Base-by-base conservation (phyloP, 2,888 invertebrate species). In the Steinernema carpocapsae region DNA sequence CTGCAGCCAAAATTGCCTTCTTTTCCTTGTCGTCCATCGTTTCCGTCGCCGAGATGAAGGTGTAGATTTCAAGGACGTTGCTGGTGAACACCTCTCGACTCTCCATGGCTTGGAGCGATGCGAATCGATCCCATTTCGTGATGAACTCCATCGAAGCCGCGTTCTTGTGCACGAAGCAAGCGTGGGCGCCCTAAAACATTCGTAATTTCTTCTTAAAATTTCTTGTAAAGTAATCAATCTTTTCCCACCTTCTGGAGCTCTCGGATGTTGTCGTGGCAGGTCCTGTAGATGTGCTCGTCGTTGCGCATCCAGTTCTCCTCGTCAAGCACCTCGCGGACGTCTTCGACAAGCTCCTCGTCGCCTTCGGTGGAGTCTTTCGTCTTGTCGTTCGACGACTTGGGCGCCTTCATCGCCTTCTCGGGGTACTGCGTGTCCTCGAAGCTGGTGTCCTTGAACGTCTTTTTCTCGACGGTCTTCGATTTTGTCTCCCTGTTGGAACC, bases 31-130 rank as follows among this genome's bases (percentile, higher is more conserved):
- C 64, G 64, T 64, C 37, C 64, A 64, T 32, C 32, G 64, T 64
- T 32, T 64, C 64, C 3, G 64, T 64, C 17, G 64, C 64, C 17
- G 64, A 64, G 64, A 64, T 64, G 64, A 64, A 64, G 17, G 64
- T 64, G 64, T 64, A 64, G 29, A 64, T 29, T 29, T 64, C 29
- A 10, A 64, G 64, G 19, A 64, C 29, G 64, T 29, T 32, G 64
- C 32, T 64, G 29, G 64, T 64, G 37, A 64, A 64, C 17, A 64
- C 32, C 17, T 64, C 64, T 29, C 64, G 64, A 17, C 17, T 26
- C 14, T 64, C 64, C 64, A 64, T 64, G 29, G 32, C 4, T 64
- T 64, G 29, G 17, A 64, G 17, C 12, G 64, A 12, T 2, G 64
- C 64, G 64, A 64, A 64, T 6, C 64, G 29, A 29, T 64, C 64